These are phyloP conservation scores for Iselma pallidipennis DNA, from an alignment of 2,888 invertebrate species.

Conservation along the genomic window DNA sequence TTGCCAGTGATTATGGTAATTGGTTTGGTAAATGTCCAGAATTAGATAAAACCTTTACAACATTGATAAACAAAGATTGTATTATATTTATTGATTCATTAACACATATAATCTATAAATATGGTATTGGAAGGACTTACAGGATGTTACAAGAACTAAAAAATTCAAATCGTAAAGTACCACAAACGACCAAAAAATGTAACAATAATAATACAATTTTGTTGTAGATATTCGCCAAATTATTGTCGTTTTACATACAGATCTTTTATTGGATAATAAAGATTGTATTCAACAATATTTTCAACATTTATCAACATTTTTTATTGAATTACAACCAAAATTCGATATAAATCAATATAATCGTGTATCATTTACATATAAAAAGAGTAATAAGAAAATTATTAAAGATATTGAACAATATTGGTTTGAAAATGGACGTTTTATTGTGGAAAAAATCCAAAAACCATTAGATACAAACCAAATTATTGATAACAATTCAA, in stretches of 20 bases:
- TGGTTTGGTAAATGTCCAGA: constrained; percentile 25
- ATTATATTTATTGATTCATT: constrained; percentile 49
- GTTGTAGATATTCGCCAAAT: constrained; percentile 43
- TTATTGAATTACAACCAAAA: constrained; percentile 51
- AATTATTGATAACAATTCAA: constrained; percentile 36
- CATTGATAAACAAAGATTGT: constrained; percentile 29
- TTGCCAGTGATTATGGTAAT: constrained; percentile 36
- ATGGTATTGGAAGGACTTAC: constrained; percentile 42
- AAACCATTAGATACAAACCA: constrained; percentile 40
- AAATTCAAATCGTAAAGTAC: constrained; percentile 6
- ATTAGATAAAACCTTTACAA: constrained; percentile 30
- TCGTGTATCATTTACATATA: constrained; percentile 53
- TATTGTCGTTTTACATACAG: constrained; percentile 55
- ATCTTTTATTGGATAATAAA: constrained; percentile 54
- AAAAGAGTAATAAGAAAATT: constrained; percentile 60
- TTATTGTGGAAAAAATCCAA: constrained; percentile 44
- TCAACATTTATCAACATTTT: constrained; percentile 55
- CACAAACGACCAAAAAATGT: background rate
- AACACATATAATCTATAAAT: constrained; percentile 42
- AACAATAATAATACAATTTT: constrained; percentile 7
- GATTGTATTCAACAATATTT: constrained; percentile 57
- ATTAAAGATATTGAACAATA: constrained; percentile 53
- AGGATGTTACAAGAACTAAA: constrained; percentile 39
- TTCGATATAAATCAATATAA: constrained; percentile 43
- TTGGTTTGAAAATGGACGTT: constrained; percentile 48